Conservation (phyloP, 2,888 invertebrate species). For the Cremastinae sp. region DNA sequence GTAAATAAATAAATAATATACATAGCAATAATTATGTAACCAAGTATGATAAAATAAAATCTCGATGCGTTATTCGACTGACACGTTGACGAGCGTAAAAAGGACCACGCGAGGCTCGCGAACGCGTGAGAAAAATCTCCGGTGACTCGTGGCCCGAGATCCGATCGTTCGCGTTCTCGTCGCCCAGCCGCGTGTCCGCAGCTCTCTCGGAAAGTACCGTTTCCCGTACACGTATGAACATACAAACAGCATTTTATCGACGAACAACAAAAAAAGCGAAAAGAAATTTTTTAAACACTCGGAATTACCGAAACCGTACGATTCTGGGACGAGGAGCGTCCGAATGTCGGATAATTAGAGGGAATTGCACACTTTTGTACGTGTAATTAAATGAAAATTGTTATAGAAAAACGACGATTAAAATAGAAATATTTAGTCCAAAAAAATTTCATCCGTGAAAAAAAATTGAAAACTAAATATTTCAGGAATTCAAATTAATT, state of each 20-base stretch:
- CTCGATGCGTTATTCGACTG: slow-evolving; percentile 11
- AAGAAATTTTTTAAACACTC: neutral
- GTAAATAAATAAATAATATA: too few species aligned
- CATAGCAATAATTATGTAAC: too few species aligned
- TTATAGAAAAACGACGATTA: too few species aligned
- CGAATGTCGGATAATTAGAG: neutral
- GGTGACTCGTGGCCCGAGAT: slow-evolving; percentile 13
- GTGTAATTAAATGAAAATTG: neutral
- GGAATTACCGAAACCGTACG: neutral
- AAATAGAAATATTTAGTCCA: too few species aligned
- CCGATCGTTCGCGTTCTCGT: slow-evolving; percentile 34
- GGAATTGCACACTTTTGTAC: neutral
- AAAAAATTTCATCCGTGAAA: too few species aligned
- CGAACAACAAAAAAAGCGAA: slow-evolving; percentile 3
- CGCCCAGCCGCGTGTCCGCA: slow-evolving; percentile 24
- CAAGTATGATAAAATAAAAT: slow-evolving; percentile 19
- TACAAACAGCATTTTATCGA: neutral
- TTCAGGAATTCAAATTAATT: too few species aligned
- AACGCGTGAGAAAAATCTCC: slow-evolving; percentile 51
- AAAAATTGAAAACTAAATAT: too few species aligned
- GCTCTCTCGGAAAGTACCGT: slow-evolving; percentile 37
- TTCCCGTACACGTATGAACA: slow-evolving; percentile 15
- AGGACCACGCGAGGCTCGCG: slow-evolving; percentile 10
- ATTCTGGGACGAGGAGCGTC: neutral
- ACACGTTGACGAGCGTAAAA: slow-evolving; percentile 27